Evolutionary conservation across 2,888 invertebrate species (phyloP), one percentile per base, ranked within the genome.

Genomic region (Malthinus flaveolus): DNA sequence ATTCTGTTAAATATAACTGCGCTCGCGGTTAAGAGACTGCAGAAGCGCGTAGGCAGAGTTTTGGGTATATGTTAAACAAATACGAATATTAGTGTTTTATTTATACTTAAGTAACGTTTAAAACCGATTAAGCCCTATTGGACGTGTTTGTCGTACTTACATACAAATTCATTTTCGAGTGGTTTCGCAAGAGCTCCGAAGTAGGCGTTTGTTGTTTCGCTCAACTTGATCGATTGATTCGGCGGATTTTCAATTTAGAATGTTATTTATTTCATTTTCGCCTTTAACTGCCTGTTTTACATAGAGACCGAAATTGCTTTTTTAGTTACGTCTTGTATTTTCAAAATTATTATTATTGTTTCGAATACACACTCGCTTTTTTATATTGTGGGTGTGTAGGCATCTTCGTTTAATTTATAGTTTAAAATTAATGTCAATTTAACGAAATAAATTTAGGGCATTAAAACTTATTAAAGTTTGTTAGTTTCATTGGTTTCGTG

Each of bases 181-280:
- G 70, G 71, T 70, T 71, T 66, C 59, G 59, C 59, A 55, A 47
- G 46, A 63, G 64, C 64, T 64, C 2, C 23, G 23, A 23, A 59
- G 66, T 66, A 70, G 68, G 70, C 66, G 69, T 67, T 23, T 68
- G 65, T 68, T 66, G 64, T 56, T 59, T 61, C 59, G 61, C 64
- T 61, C 60, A 48, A 63, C 61, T 63, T 68, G 68, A 71, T 71
- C 70, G 70, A 71, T 71, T 71, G 68, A 67, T 71, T 71, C 70
- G 66, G 64, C 67, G 71, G 70, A 71, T 70, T 68, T 71, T 69
- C 70, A 68, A 70, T 71, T 70, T 71, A 69, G 67, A 66, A 65
- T 67, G 64, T 70, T 66, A 61, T 61, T 62, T 64, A 63, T 63
- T 67, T 64, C 60, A 70, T 71, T 70, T 69, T 69, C 10, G n/a